These are phyloP conservation scores for Stenoptilia bipunctidactyla DNA, from an alignment of 2,888 invertebrate genomes.

Conservation along the genomic window DNA sequence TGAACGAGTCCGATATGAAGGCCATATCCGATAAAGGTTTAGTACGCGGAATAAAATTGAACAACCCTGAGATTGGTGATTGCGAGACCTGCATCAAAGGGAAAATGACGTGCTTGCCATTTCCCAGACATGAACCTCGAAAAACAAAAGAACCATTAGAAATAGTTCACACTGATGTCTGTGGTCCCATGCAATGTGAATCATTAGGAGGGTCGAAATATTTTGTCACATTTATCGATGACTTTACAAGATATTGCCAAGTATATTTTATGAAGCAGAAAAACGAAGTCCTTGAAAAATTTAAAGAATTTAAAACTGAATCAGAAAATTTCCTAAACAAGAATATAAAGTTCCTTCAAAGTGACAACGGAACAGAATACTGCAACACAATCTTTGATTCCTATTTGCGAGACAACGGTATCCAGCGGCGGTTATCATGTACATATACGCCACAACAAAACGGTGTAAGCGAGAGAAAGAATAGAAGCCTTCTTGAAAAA, in stretches of 20 bases:
- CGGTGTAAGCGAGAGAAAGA: background rate
- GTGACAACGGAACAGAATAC: background rate
- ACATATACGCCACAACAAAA: slow-evolving; percentile 5
- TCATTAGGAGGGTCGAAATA: background rate
- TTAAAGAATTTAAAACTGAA: background rate
- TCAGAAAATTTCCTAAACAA: background rate
- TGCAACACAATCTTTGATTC: background rate
- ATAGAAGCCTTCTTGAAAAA: background rate
- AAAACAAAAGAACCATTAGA: background rate
- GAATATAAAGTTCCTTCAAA: background rate
- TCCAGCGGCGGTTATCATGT: background rate
- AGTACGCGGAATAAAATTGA: background rate
- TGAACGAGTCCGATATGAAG: background rate
- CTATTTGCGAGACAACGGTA: background rate
- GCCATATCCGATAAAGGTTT: background rate
- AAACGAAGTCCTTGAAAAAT: background rate
- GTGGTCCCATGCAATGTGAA: background rate
- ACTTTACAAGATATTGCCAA: background rate
- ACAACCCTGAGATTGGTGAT: background rate
- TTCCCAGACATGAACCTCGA: background rate
- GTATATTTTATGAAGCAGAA: background rate
- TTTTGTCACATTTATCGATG: background rate
- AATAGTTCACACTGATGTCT: slow-evolving; percentile 3
- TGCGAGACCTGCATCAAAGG: slow-evolving; percentile 3
- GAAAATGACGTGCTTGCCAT: background rate